These are phyloP conservation scores for Timema cristinae DNA, from an alignment of 2,888 invertebrate genomes.

Conservation along the genomic window DNA sequence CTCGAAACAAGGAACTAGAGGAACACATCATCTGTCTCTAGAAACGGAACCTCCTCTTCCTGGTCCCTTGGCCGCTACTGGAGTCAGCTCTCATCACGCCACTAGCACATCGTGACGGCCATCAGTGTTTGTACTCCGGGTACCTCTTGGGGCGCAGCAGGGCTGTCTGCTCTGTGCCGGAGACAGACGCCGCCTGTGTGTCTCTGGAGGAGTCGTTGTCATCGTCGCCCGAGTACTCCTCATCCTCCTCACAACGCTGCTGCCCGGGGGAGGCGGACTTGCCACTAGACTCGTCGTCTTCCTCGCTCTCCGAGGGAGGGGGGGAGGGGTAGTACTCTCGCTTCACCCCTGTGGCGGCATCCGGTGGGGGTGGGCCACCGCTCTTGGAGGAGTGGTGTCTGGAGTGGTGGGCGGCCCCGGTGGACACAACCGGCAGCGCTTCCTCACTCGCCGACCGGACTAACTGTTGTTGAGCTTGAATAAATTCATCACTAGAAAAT, in stretches of 20 bases:
- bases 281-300: conserved; percentile 11
- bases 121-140: conserved; percentile 77
- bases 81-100: no score
- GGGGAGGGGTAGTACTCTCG: conserved; percentile 55
- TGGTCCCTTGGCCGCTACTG: no score
- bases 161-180: conserved; percentile 29
- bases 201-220: conserved; percentile 44
- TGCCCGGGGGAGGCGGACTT: conserved; percentile 37
- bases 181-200: conserved; percentile 29
- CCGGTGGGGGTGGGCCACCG: conserved; percentile 38
- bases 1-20: no score
- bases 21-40: no score
- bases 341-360: conserved; percentile 44
- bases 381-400: conserved; percentile 19
- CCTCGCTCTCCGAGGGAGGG: conserved; percentile 49
- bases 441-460: conserved; percentile 94
- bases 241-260: conserved; percentile 26
- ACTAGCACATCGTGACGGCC: neutral
- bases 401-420: conserved; percentile 15
- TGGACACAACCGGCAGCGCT: conserved; percentile 57
- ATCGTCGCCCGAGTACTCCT: conserved; percentile 36
- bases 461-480: conserved; percentile 95
- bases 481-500: conserved; percentile 96
- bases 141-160: conserved; percentile 49
- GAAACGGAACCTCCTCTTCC: no score